Base-by-base conservation (phyloP, 2,797 vertebrate species). In the Eurystomus glaucurus region DNA sequence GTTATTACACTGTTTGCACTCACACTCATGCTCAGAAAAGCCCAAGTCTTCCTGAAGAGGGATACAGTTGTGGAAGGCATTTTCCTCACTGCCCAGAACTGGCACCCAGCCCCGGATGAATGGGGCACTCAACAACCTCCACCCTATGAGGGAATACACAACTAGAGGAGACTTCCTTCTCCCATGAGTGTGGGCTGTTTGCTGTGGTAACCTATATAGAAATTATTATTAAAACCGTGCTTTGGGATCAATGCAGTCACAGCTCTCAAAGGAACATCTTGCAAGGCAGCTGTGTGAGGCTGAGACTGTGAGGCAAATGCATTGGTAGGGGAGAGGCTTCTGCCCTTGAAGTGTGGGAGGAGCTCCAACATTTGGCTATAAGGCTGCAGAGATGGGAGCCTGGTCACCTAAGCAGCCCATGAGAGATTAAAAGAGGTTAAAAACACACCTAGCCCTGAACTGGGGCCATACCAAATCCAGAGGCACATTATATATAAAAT, bases 1-100 rank as follows among this genome's bases (percentile, higher is more conserved):
- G 3, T 8, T 66, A 43, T 51, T 0, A 0, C 1, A 1, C 19
- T 66, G 4, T 70, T 62, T 60, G 13, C 2, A 0, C 15, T 61
- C 23, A 60, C 6, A 1, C 19, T 55, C 4, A 15, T 19, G 15
- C 4, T 10, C 31, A 54, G 33, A 17, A 6, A 52, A 83, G 3
- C 26, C n/a, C 14, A 23, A 83, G 6, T 52, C 26, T 41, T 7
- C 4, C 5, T 60, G 41, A 80, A 64, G 33, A 1, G 2, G 5
- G 7, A 4, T 0, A 1, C 1, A 9, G 31, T 29, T 4, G 0
- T 7, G 18, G 14, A 77, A 48, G 29, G 4, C 14, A n/a, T 85
- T 85, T 88, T 74, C 13, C 7, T 61, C 29, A 7, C 33, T 57
- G 23, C 21, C 6, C 33, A 78, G 12, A 7, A 13, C 31, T 75